These are phyloP conservation scores for Myxocyprinus asiaticus DNA, from an alignment of 2,113 vertebrate genomes.

Conservation along the genomic window DNA sequence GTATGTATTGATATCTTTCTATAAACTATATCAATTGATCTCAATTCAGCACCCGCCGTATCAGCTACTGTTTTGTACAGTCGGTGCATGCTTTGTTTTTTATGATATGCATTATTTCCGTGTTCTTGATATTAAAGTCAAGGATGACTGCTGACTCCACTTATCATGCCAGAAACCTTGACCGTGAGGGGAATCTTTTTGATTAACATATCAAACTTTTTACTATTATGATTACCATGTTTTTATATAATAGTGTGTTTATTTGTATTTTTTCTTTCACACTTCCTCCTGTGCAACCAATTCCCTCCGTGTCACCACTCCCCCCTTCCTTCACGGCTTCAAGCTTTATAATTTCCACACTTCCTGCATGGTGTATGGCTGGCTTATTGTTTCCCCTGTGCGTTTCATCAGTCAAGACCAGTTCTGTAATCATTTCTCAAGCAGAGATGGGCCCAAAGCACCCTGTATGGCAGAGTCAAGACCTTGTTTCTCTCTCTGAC, in stretches of 20 bases:
- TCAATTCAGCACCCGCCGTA: background rate
- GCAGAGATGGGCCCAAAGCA: background rate
- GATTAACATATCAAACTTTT: background rate
- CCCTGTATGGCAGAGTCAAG: background rate
- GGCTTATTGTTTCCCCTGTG: conserved; percentile 40
- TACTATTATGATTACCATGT: no score
- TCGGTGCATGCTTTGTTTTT: background rate
- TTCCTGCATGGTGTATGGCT: conserved; percentile 2
- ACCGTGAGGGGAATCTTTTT: background rate
- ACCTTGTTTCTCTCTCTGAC: no score
- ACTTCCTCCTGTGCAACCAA: conserved; percentile 18
- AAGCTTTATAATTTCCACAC: conserved; percentile 41
- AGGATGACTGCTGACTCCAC: background rate
- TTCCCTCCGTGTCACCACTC: background rate
- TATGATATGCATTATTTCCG: background rate
- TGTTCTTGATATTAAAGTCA: conserved; percentile 2
- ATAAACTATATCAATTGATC: no score
- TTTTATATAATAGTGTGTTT: background rate
- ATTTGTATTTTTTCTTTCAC: conserved; percentile 1
- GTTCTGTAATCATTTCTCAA: conserved; percentile 45
- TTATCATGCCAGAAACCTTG: background rate
- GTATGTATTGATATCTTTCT: no score
- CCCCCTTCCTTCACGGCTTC: conserved; percentile 40
- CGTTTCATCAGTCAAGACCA: conserved; percentile 49
- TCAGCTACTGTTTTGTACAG: background rate